A percentile compares a stretch with the other conserved stretches of the same genome.
phyloP scores from a whole-genome alignment of 2,888 invertebrate genomes.

The Phengaris alcon region DNA sequence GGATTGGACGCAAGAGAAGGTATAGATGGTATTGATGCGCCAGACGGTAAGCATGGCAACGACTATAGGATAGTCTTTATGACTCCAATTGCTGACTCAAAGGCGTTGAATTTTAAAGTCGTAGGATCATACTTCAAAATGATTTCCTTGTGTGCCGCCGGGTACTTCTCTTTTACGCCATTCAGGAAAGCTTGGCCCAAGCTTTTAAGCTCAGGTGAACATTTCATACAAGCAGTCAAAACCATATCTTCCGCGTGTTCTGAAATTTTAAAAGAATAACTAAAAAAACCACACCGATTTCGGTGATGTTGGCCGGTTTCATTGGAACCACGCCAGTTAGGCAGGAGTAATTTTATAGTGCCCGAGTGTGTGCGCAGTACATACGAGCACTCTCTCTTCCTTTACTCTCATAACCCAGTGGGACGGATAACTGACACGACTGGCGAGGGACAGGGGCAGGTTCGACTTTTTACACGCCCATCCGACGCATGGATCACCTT shows the following conservation, averaged over 20 bases:
- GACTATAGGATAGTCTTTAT: too few species aligned
- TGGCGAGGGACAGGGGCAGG: too few species aligned
- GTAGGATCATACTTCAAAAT: conserved; percentile 14
- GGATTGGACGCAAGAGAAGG: not conserved
- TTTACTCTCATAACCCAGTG: too few species aligned
- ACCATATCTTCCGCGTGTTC: not conserved
- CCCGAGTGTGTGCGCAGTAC: too few species aligned
- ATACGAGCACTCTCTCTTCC: too few species aligned
- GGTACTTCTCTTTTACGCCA: not conserved
- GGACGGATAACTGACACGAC: too few species aligned
- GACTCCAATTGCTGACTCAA: not conserved
- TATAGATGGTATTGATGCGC: not conserved
- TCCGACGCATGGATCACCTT: too few species aligned
- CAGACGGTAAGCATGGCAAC: not conserved
- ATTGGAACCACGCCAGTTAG: too few species aligned
- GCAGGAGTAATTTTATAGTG: too few species aligned
- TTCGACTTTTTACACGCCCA: too few species aligned
- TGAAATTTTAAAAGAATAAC: not conserved
- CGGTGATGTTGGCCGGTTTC: too few species aligned
- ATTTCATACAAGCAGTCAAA: not conserved
- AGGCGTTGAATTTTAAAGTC: not conserved
- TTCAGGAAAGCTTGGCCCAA: not conserved
- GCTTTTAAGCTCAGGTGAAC: not conserved
- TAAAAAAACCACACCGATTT: too few species aligned
- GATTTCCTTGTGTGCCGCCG: not conserved